phyloP scores from a whole-genome alignment of 2,888 invertebrate genomes.

The Xestia xanthographa region DNA sequence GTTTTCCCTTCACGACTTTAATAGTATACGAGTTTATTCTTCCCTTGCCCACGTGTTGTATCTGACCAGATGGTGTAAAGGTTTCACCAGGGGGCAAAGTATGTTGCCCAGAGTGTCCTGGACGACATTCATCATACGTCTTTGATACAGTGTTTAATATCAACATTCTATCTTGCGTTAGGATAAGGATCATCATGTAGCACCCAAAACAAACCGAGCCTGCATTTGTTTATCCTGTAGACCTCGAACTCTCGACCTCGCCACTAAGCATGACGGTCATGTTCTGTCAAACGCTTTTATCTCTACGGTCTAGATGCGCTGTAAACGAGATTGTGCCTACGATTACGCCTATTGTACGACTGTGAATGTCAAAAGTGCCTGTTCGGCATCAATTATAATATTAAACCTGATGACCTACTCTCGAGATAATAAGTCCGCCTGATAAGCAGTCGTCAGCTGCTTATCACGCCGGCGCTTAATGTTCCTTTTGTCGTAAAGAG shows the following conservation, averaged over 20 bases:
- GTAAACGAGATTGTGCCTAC: conserved; percentile 31
- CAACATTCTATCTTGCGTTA: conserved; percentile 1
- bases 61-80: background rate
- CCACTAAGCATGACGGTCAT: conserved; percentile 51
- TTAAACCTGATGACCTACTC: conserved; percentile 31
- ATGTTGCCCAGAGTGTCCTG: conserved; percentile 1
- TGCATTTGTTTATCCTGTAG: conserved; percentile 33
- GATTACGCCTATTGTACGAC: conserved; percentile 25
- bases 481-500: conserved; percentile 12
- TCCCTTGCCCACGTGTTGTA: background rate
- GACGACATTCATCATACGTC: background rate
- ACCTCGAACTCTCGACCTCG: conserved; percentile 45
- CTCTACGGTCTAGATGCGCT: conserved; percentile 52
- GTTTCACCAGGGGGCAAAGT: background rate
- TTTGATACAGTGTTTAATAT: background rate
- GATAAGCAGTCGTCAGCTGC: conserved; percentile 22
- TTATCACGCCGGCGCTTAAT: conserved; percentile 10
- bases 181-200: conserved; percentile 10
- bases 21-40: background rate
- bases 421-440: conserved; percentile 27
- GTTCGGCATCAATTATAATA: conserved; percentile 20
- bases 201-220: conserved; percentile 22
- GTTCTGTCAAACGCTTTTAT: conserved; percentile 55
- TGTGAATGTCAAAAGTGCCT: conserved; percentile 16
- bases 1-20: conserved; percentile 20